Conservation (phyloP, 2,797 vertebrate genomes). For the Melanotaenia maccullochi region DNA sequence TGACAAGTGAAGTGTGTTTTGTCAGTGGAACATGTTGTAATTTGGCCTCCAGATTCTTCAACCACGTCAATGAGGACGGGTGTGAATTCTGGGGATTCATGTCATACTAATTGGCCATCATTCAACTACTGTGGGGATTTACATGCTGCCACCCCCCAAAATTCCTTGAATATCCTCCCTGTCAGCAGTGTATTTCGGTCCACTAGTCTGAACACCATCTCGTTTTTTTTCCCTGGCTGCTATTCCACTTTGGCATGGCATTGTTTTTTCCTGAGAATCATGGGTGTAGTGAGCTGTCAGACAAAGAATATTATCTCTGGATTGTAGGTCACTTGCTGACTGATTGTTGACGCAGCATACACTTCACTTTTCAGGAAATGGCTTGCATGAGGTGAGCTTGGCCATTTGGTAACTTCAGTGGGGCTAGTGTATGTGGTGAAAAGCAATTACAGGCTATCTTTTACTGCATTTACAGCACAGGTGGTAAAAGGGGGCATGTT, state of each 20-base stretch:
- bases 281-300: conserved; percentile 38
- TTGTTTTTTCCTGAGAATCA: conserved; percentile 49
- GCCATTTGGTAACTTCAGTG: background rate
- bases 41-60: conserved; percentile 47
- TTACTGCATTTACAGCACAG: conserved; percentile 11
- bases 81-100: conserved; percentile 73
- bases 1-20: conserved; percentile 42
- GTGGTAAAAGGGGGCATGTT: conserved; percentile 22
- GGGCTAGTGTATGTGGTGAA: conserved; percentile 8
- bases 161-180: conserved; percentile 55
- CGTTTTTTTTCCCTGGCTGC: conserved; percentile 38
- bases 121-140: conserved; percentile 51
- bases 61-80: conserved; percentile 57
- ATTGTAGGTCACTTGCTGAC: conserved; percentile 46
- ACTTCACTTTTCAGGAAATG: conserved; percentile 52
- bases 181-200: conserved; percentile 38
- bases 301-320: conserved; percentile 44
- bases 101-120: conserved; percentile 63
- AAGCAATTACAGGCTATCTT: conserved; percentile 7
- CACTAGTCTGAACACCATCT: conserved; percentile 20
- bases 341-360: conserved; percentile 32
- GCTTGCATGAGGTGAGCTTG: background rate
- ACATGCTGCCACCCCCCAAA: conserved; percentile 31
- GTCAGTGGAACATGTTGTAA: conserved; percentile 64
- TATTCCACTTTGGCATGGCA: conserved; percentile 39